Conservation (phyloP, 2,113 vertebrate genomes). For the Leiothrix lutea region DNA sequence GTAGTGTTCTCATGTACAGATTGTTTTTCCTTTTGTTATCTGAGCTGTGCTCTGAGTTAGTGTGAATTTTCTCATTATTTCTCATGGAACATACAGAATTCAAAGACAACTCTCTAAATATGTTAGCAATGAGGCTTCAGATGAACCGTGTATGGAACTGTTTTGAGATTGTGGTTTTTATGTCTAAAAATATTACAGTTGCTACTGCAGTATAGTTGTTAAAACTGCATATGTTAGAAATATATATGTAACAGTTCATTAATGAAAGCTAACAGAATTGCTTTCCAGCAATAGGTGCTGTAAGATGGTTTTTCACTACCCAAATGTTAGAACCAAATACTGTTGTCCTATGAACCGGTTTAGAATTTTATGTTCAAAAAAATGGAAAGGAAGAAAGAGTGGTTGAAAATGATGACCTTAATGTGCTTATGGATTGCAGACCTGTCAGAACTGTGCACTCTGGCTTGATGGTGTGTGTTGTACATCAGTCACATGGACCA, state of each 20-base stretch:
- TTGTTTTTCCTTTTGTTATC: not conserved
- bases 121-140: not conserved
- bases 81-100: not conserved
- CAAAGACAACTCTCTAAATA: not conserved
- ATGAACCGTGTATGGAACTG: not conserved
- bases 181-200: not conserved
- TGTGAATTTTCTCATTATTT: not conserved
- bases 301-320: not conserved
- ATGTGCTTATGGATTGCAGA: not conserved
- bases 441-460: not conserved
- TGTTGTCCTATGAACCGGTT: not conserved
- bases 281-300: not conserved
- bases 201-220: not conserved
- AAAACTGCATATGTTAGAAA: not conserved
- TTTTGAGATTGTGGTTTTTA: not conserved
- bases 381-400: not conserved
- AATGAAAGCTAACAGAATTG: not conserved
- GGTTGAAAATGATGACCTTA: not conserved
- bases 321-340: not conserved
- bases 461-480: not conserved
- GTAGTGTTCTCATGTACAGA: not conserved
- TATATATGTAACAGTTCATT: not conserved
- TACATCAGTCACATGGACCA: not conserved
- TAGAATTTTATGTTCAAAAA: not conserved
- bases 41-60: not conserved